phyloP scores from a whole-genome alignment of 2,888 invertebrate genomes.

The Plebejus argus region DNA sequence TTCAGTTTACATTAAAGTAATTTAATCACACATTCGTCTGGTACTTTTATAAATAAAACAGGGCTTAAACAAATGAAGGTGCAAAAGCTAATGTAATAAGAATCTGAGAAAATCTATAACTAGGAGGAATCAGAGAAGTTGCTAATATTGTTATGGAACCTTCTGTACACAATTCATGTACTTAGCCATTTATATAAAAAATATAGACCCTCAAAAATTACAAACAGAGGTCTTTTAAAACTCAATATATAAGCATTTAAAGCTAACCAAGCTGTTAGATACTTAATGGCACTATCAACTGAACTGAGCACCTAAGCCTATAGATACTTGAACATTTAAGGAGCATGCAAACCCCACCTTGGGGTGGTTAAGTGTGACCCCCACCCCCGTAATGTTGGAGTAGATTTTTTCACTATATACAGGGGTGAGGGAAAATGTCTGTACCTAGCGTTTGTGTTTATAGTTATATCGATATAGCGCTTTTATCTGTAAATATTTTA shows the following conservation, averaged over 20 bases:
- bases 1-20: too few species aligned
- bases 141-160: too few species aligned
- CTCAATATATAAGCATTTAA: not conserved
- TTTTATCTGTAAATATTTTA: not conserved
- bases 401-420: conserved; percentile 71
- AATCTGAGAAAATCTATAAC: too few species aligned
- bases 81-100: too few species aligned
- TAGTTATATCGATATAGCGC: not conserved
- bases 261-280: not conserved
- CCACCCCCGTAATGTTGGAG: conserved; percentile 68
- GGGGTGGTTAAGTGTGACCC: conserved; percentile 62
- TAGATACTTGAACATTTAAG: conserved; percentile 45
- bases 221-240: too few species aligned
- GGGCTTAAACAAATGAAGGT: too few species aligned
- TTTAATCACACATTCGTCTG: too few species aligned
- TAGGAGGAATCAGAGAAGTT: too few species aligned
- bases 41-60: too few species aligned
- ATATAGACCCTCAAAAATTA: too few species aligned
- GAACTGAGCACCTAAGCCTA: conserved; percentile 7
- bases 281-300: not conserved
- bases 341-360: conserved; percentile 57
- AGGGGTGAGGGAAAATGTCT: conserved; percentile 45
- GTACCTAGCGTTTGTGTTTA: not conserved
- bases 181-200: too few species aligned
- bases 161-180: too few species aligned